Evolutionary conservation across 2,888 invertebrate genomes (phyloP), one percentile per base, ranked within the genome.

Genomic region (Augiades crinisus): DNA sequence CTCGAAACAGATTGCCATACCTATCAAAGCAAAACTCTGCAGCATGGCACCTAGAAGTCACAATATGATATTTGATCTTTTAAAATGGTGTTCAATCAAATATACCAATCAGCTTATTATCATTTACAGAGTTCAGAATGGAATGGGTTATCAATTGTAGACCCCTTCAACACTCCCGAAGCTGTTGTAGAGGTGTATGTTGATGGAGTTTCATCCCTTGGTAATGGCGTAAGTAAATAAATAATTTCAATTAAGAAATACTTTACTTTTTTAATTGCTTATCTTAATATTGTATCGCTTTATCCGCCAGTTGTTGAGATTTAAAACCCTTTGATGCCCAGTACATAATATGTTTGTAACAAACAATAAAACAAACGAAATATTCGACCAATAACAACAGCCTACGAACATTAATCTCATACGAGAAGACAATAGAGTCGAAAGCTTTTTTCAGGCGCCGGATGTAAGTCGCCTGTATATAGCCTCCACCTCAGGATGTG

Each of bases 161-260:
- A 95, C 81, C 95, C 95, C 0, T 96, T 96, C 64, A 83, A 91
- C 54, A 90, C 94, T 40, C 93, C 95, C n/a, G 93, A 94, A 74
- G 93, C 92, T 24, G 90, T 93, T 1, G 93, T 95, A 10, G 92
- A 91, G 30, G 82, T 96, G 7, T 91, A 92, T 40, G 88, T 96
- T 38, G 94, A 95, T 78, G 96, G 95, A 27, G 83, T 94, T 1
- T 76, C 90, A 13, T 87, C 81, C 59, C 82, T 92, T 51, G 91
- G 90, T 14, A 75, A 77, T 59, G 70, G 70, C 64, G 88, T 78
- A 74, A 86, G 75, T 79, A 41, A 7, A 41, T n/a, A n/a, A n/a
- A n/a, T n/a, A n/a, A n/a, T n/a, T n/a, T n/a, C n/a, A n/a, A n/a
- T n/a, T n/a, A n/a, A n/a, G n/a, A n/a, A n/a, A n/a, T n/a, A n/a